Percentiles rank a stretch among this genome's conserved stretches.
Conservation (phyloP, 2,888 invertebrate species). For the Ptychoptera contaminata region DNA sequence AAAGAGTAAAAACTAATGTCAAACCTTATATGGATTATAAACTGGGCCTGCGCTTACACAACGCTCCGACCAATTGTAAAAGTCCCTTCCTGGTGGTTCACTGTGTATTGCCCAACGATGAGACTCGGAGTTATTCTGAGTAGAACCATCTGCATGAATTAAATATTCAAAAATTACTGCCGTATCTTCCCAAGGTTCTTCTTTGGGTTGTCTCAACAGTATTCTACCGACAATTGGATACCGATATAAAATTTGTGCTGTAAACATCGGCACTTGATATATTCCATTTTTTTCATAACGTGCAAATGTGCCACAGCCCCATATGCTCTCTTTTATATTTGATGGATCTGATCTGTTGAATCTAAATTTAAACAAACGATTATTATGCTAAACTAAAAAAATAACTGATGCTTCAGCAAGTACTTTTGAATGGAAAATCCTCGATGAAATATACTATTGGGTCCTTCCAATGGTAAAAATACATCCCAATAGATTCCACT, state of each 20-base stretch:
- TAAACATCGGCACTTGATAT: constrained; percentile 54
- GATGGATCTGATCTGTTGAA: constrained; percentile 20
- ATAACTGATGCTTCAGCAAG: constrained; percentile 41
- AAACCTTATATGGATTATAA: constrained; percentile 59
- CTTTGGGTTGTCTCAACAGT: constrained; percentile 62
- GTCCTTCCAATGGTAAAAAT: constrained; percentile 69
- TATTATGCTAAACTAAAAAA: background rate
- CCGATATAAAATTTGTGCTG: constrained; percentile 65
- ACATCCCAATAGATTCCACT: constrained; percentile 67
- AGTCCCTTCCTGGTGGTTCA: constrained; percentile 65
- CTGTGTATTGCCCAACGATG: constrained; percentile 79
- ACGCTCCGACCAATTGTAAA: constrained; percentile 76
- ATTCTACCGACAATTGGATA: constrained; percentile 81
- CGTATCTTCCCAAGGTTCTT: constrained; percentile 73
- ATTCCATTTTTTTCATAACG: constrained; percentile 46
- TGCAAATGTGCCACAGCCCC: constrained; percentile 45
- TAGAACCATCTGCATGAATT: constrained; percentile 74
- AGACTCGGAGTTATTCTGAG: constrained; percentile 51
- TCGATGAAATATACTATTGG: constrained; percentile 62
- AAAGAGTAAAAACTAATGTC: constrained; percentile 29
- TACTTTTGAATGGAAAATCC: constrained; percentile 40
- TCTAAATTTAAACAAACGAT: background rate
- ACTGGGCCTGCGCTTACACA: constrained; percentile 62
- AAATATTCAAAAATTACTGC: constrained; percentile 67
- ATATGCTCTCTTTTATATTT: constrained; percentile 21